Conservation (phyloP, 1,140 invertebrate species). For the Bombyx mori region ASM3026992v2 NC_085124.1:9505501-9506000, state of each 20-base stretch:
- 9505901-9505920: constrained; percentile 60
- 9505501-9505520: constrained; percentile 9
- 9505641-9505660: constrained; percentile 59
- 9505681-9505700: constrained; percentile 42
- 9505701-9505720: constrained; percentile 61
- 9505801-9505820: constrained; percentile 47
- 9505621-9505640: constrained; percentile 52
- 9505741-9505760: constrained; percentile 59
- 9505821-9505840: constrained; percentile 52
- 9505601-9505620: constrained; percentile 28
- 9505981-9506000: no score
- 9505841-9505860: constrained; percentile 55
- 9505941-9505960: no score
- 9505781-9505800: constrained; percentile 41
- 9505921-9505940: constrained; percentile 1
- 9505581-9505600: constrained; percentile 23
- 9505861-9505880: constrained; percentile 49
- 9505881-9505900: constrained; percentile 58
- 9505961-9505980: no score
- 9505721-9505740: constrained; percentile 60
- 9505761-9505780: constrained; percentile 57
- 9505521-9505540: constrained; percentile 40
- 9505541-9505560: constrained; percentile 62
- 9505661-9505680: constrained; percentile 48
- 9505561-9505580: constrained; percentile 43